Conservation (phyloP, 2,113 vertebrate species). For the Thomomys bottae region DNA sequence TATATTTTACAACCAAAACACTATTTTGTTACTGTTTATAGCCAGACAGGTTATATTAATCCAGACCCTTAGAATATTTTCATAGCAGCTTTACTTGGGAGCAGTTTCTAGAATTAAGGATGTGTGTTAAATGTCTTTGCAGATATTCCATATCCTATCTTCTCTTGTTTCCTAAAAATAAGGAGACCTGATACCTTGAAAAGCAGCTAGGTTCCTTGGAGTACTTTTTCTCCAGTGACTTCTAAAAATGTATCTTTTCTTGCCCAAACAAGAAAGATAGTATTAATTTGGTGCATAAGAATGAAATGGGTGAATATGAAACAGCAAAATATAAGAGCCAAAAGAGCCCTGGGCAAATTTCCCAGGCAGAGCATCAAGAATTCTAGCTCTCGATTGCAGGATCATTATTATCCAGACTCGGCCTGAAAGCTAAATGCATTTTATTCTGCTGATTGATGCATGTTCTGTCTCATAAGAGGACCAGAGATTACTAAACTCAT, state of each 20-base stretch:
- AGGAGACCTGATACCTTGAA: conserved; percentile 9
- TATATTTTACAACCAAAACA: conserved; percentile 19
- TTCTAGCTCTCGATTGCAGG: conserved; percentile 36
- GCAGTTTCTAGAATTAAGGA: conserved; percentile 31
- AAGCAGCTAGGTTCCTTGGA: conserved; percentile 44
- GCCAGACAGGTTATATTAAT: neutral
- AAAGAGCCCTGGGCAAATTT: conserved; percentile 54
- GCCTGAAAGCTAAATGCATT: conserved; percentile 46
- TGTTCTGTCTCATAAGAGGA: conserved; percentile 55
- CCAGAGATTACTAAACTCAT: conserved; percentile 63
- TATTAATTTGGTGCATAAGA: conserved; percentile 66
- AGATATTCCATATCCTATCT: neutral
- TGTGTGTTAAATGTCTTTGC: neutral
- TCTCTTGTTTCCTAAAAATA: conserved; percentile 46
- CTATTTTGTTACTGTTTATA: neutral
- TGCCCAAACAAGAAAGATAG: conserved; percentile 56
- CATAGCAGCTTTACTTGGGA: neutral
- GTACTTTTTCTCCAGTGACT: conserved; percentile 39
- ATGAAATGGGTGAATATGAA: conserved; percentile 60
- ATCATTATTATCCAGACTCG: conserved; percentile 39
- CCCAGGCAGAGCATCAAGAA: conserved; percentile 49
- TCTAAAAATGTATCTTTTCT: conserved; percentile 47
- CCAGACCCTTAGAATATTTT: conserved; percentile 29
- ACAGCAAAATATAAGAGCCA: conserved; percentile 57
- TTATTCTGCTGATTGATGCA: conserved; percentile 50